Conservation (phyloP, 2,113 vertebrate species). For the Perccottus glenii region DNA sequence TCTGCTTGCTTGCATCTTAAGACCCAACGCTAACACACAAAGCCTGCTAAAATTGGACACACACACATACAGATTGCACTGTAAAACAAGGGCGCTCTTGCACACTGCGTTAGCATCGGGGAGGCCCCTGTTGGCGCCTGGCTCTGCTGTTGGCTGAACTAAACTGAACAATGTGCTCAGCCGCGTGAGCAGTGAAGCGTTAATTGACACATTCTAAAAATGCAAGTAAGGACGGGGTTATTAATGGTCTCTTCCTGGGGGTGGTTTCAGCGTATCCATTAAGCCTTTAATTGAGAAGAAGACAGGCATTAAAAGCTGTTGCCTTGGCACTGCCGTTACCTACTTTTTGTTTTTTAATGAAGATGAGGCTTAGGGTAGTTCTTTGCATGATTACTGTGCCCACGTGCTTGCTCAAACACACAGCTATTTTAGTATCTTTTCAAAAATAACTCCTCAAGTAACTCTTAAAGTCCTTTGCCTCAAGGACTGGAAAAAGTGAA, state of each 20-base stretch:
- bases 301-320: slow-evolving; percentile 77
- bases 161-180: slow-evolving; percentile 68
- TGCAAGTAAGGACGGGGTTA: slow-evolving; percentile 74
- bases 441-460: slow-evolving; percentile 72
- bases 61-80: slow-evolving; percentile 28
- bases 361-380: slow-evolving; percentile 57
- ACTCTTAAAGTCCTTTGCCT: slow-evolving; percentile 62
- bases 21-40: slow-evolving; percentile 33
- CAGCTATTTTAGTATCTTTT: slow-evolving; percentile 72
- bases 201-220: slow-evolving; percentile 79
- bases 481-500: slow-evolving; percentile 78
- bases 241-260: slow-evolving; percentile 78
- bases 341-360: slow-evolving; percentile 69
- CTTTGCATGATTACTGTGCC: slow-evolving; percentile 46
- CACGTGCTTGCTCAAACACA: slow-evolving; percentile 37
- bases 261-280: slow-evolving; percentile 75
- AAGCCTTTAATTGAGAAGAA: slow-evolving; percentile 81
- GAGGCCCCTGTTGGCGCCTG: slow-evolving; percentile 34
- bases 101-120: slow-evolving; percentile 27
- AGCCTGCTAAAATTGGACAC: slow-evolving; percentile 29
- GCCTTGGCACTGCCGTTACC: slow-evolving; percentile 67
- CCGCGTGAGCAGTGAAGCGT: slow-evolving; percentile 57
- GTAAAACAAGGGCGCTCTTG: slow-evolving; percentile 27
- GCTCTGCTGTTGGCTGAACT: slow-evolving; percentile 56
- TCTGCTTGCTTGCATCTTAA: slow-evolving; percentile 45